A percentile compares a stretch with the other conserved stretches of the same genome.
These are phyloP conservation scores for Zoroaster sp. DNA, from an alignment of 53 echinoderm and acorn worm genomes.

Conservation along the genomic window DNA sequence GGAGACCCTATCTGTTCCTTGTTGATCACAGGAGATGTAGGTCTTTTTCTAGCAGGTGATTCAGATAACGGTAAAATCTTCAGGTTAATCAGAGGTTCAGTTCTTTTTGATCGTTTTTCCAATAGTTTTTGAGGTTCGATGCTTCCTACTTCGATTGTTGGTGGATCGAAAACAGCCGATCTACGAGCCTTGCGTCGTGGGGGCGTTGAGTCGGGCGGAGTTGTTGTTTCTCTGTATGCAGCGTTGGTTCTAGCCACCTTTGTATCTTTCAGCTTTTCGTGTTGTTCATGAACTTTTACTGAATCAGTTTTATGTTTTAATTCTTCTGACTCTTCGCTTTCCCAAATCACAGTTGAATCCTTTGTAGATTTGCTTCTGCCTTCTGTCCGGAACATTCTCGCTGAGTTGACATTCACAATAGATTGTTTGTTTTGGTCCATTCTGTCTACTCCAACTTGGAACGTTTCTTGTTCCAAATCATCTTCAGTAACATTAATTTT, in stretches of 20 bases:
- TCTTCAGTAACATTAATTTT: background rate
- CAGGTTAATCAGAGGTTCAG: background rate
- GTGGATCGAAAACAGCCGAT: constrained; percentile 5
- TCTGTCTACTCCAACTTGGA: background rate
- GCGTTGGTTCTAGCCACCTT: background rate
- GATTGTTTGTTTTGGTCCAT: background rate
- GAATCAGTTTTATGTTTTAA: background rate
- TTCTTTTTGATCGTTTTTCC: background rate
- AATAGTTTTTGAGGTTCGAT: background rate
- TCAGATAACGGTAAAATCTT: background rate
- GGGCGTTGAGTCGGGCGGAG: background rate
- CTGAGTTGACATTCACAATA: background rate
- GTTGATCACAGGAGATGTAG: background rate
- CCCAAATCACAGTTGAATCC: constrained; percentile 1
- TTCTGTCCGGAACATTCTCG: background rate
- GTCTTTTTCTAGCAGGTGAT: background rate
- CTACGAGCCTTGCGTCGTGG: background rate
- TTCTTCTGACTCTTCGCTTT: background rate
- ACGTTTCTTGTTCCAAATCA: background rate
- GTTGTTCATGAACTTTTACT: background rate
- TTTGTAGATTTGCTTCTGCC: background rate
- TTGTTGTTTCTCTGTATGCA: background rate
- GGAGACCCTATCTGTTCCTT: background rate
- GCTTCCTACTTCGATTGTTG: background rate
- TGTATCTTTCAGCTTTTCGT: background rate